Percentiles rank a stretch among this genome's conserved stretches.
These are phyloP conservation scores for Otocyon megalotis DNA, from an alignment of 2,113 vertebrate species.

Conservation along the genomic window DNA sequence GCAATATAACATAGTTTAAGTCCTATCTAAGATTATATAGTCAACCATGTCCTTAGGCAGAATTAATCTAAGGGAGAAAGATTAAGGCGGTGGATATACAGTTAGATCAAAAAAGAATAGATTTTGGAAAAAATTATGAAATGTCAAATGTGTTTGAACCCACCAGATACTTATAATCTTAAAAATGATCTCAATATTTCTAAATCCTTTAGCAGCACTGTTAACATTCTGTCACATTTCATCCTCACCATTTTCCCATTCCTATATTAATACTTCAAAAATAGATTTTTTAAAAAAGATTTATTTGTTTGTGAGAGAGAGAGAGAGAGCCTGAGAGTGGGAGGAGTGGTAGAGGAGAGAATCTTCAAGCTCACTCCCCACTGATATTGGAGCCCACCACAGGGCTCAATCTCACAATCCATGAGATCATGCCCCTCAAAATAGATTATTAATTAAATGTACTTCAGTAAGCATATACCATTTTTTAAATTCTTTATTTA, in stretches of 20 bases:
- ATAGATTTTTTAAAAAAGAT: neutral
- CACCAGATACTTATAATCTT: neutral
- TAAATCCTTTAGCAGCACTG: neutral
- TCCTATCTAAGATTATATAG: neutral
- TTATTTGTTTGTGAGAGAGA: neutral
- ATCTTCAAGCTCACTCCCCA: neutral
- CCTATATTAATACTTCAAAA: neutral
- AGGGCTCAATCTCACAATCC: neutral
- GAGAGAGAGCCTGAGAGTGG: neutral
- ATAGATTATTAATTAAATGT: neutral
- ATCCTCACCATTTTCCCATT: neutral
- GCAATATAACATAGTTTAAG: neutral
- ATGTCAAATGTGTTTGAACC: neutral
- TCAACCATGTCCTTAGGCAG: neutral
- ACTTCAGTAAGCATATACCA: neutral
- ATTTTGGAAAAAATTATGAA: neutral
- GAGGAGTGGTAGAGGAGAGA: neutral
- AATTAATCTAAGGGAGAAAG: neutral
- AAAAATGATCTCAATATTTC: neutral
- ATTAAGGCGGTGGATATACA: neutral
- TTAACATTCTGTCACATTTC: neutral
- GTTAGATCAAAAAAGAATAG: neutral
- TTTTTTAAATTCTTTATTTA: neutral
- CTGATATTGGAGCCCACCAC: neutral
- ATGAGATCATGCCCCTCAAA: neutral